Evolutionary conservation across 2,797 vertebrate genomes (phyloP).

Genomic region (Mormyrus hasselquistii): DNA sequence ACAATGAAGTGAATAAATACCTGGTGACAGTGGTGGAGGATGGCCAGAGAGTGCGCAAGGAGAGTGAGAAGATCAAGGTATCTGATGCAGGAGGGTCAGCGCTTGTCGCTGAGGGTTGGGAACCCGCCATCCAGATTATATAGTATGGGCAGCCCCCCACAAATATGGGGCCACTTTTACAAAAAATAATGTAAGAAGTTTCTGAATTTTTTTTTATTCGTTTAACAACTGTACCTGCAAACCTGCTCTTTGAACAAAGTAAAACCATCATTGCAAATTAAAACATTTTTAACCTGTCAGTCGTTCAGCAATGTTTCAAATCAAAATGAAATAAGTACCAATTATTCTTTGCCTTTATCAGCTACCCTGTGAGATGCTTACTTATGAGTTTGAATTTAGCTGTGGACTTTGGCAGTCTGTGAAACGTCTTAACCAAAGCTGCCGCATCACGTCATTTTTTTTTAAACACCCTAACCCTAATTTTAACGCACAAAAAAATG

Average conservation of each 20-base stretch:
- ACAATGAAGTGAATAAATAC: slow-evolving; percentile 94
- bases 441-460: background rate
- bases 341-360: background rate
- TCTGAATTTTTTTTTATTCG: background rate
- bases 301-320: background rate
- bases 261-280: background rate
- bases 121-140: background rate
- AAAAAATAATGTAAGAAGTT: background rate
- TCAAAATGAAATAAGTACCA: background rate
- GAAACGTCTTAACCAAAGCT: background rate
- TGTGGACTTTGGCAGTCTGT: background rate
- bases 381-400: background rate
- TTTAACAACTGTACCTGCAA: background rate
- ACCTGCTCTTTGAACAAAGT: background rate
- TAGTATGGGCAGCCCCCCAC: background rate
- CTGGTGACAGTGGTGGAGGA: slow-evolving; percentile 80
- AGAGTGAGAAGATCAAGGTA: slow-evolving; percentile 97
- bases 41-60: slow-evolving; percentile 68
- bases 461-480: background rate
- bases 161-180: background rate
- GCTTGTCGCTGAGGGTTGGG: background rate
- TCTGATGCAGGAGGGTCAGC: background rate
- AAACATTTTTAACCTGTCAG: background rate
- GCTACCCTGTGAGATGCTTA: background rate
- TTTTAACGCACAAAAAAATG: background rate